A percentile compares a stretch with the other conserved stretches of the same genome.
Conservation (phyloP, 2,113 vertebrate species). For the Planiliza haematocheilus region DNA sequence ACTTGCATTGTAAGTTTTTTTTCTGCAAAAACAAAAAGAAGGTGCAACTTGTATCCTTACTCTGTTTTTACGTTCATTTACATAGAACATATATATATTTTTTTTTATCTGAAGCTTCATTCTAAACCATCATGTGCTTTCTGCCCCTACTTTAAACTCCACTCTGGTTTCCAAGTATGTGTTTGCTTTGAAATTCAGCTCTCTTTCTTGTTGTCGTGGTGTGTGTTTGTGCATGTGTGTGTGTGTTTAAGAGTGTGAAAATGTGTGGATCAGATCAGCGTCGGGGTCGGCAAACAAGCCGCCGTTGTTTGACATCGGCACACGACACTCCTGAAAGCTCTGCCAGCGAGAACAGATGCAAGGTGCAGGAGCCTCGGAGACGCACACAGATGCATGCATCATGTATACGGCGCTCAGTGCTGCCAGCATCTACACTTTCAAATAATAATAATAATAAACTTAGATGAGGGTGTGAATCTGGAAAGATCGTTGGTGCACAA, state of each 20-base stretch:
- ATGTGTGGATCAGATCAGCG: slow-evolving; percentile 47
- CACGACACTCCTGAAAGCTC: slow-evolving; percentile 56
- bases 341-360: slow-evolving; percentile 78
- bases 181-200: slow-evolving; percentile 43
- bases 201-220: slow-evolving; percentile 15
- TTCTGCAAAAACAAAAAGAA: too few relatives aligned
- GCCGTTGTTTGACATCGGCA: slow-evolving; percentile 69
- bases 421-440: too few relatives aligned
- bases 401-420: too few relatives aligned
- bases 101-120: slow-evolving; percentile 29
- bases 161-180: slow-evolving; percentile 10
- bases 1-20: too few relatives aligned
- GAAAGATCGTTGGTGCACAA: slow-evolving; percentile 21
- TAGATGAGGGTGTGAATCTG: not conserved
- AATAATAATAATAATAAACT: not conserved
- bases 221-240: slow-evolving; percentile 22
- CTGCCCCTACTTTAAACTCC: not conserved
- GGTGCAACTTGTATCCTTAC: too few relatives aligned
- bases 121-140: not conserved
- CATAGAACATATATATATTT: not conserved
- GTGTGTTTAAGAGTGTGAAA: slow-evolving; percentile 22
- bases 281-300: slow-evolving; percentile 71
- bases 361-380: slow-evolving; percentile 63
- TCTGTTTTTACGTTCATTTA: too few relatives aligned
- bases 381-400: not conserved